Conservation (phyloP, 2,797 vertebrate species). For the Chloroceryle inda region DNA sequence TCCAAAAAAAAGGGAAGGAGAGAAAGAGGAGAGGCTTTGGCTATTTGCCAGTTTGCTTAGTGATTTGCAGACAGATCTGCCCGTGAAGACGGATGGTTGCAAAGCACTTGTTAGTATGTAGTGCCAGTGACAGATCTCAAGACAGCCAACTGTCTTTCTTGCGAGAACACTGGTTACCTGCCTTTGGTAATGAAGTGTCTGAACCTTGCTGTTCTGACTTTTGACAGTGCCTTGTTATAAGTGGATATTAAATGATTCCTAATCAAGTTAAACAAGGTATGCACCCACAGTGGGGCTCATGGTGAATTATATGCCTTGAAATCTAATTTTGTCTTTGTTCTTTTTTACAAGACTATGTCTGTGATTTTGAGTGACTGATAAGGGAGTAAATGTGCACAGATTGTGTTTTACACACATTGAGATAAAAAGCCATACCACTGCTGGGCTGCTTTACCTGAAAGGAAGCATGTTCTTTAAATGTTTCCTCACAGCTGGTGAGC, state of each 20-base stretch:
- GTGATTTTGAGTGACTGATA: neutral
- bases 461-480: neutral
- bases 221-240: neutral
- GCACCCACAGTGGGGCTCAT: neutral
- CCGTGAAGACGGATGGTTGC: neutral
- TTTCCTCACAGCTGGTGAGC: neutral
- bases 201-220: neutral
- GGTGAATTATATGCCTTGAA: accelerated
- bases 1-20: neutral
- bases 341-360: neutral
- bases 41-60: neutral
- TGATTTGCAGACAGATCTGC: neutral
- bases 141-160: neutral
- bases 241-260: neutral
- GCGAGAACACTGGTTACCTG: neutral
- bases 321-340: neutral
- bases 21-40: neutral
- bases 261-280: neutral
- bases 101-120: neutral
- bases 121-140: neutral
- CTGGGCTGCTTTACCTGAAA: neutral
- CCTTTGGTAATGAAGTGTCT: neutral
- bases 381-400: neutral
- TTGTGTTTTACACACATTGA: neutral
- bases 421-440: neutral